phyloP scores from a whole-genome alignment of 2,888 invertebrate species.

The Pantelozetes paolii region DNA sequence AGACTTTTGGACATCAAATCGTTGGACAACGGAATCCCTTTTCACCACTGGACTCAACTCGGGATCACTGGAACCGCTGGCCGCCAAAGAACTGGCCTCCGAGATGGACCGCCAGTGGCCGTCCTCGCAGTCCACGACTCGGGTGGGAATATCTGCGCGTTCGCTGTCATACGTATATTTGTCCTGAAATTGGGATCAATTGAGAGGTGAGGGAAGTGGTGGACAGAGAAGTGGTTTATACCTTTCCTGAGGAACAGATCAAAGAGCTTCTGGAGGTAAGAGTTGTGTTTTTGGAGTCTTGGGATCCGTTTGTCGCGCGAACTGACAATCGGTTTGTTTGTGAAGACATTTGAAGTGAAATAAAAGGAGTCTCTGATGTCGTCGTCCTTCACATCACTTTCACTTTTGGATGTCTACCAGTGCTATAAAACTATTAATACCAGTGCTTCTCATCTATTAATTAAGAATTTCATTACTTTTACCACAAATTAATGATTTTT shows the following conservation, averaged over 20 bases:
- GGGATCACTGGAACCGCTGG: conserved; percentile 13
- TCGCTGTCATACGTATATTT: conserved; percentile 47
- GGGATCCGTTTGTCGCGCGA: neutral
- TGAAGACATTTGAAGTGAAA: too few relatives aligned
- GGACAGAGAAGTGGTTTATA: neutral
- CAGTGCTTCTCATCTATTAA: too few relatives aligned
- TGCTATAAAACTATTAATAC: too few relatives aligned
- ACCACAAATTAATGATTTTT: too few relatives aligned
- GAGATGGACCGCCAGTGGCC: neutral
- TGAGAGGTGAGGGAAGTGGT: neutral
- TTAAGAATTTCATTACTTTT: too few relatives aligned
- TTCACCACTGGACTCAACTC: conserved; percentile 42
- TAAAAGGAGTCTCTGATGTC: too few relatives aligned
- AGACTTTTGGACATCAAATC: conserved; percentile 45
- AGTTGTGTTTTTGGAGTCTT: neutral
- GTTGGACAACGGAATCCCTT: conserved; percentile 47
- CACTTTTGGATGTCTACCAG: too few relatives aligned
- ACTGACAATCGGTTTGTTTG: too few relatives aligned
- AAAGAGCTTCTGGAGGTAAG: conserved; percentile 27
- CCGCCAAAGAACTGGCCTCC: neutral
- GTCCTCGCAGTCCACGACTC: conserved; percentile 39
- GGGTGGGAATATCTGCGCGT: conserved; percentile 41
- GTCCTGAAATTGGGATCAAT: too few relatives aligned
- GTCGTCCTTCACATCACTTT: neutral
- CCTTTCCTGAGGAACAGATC: conserved; percentile 41